A percentile compares a stretch with the other conserved stretches of the same genome.
Conservation (phyloP, 2,113 vertebrate species). For the Chiloscyllium plagiosum region DNA sequence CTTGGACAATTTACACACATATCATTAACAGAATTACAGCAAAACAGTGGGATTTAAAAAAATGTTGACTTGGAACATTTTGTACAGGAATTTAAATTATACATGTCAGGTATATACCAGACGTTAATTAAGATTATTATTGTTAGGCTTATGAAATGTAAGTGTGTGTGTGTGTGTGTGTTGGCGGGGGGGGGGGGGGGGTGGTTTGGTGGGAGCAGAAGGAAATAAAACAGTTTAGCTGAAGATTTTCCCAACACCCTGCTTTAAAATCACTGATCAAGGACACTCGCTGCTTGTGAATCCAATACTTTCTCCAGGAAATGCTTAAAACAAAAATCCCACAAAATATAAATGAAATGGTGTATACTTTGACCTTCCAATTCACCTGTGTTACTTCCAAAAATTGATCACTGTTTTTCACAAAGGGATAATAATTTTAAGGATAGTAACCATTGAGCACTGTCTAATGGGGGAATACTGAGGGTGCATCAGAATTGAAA, state of each 20-base stretch:
- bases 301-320: not conserved
- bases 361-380: not conserved
- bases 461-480: not conserved
- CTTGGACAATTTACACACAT: not conserved
- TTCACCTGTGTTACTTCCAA: not conserved
- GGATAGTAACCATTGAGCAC: not conserved
- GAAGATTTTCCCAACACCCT: not conserved
- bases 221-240: not conserved
- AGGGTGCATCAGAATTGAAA: too few species aligned
- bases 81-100: not conserved
- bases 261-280: not conserved
- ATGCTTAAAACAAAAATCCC: not conserved
- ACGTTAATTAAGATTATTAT: not conserved
- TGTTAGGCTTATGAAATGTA: not conserved
- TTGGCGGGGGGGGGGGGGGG: too few species aligned
- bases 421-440: not conserved
- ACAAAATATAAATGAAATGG: not conserved
- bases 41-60: not conserved
- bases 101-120: not conserved
- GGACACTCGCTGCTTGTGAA: not conserved
- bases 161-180: too few species aligned
- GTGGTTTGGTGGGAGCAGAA: too few species aligned
- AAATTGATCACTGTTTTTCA: not conserved
- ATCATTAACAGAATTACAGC: slow-evolving; percentile 4
- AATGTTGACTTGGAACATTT: not conserved